Conservation (phyloP, 1,140 invertebrate species). For the Papilio helenus region DNA sequence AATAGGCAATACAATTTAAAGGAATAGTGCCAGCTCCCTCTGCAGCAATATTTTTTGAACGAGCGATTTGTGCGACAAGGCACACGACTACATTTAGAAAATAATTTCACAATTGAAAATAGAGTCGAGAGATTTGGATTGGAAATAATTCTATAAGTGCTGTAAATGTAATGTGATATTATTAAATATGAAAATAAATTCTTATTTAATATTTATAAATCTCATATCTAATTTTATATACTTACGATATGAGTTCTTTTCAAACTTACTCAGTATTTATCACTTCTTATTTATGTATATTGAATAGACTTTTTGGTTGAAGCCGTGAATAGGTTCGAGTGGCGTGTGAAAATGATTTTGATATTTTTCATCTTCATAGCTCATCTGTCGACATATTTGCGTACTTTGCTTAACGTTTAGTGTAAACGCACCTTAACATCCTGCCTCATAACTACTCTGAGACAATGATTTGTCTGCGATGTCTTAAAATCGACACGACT, state of each 20-base stretch:
- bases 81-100: background rate
- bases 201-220: background rate
- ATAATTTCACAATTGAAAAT: background rate
- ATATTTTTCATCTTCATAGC: no score
- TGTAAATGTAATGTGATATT: background rate
- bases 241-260: background rate
- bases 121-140: background rate
- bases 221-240: background rate
- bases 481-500: no score
- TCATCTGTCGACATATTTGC: no score
- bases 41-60: background rate
- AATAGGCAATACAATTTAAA: background rate
- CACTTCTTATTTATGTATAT: background rate
- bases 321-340: no score
- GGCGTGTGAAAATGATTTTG: no score
- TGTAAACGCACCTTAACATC: no score
- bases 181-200: background rate
- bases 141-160: background rate
- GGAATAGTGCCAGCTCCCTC: background rate
- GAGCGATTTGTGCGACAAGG: background rate
- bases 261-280: background rate
- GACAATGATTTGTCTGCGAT: no score
- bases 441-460: no score
- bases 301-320: background rate
- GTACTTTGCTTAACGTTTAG: no score